Percentiles rank a stretch among this genome's conserved stretches.
Conservation (phyloP, 2,113 vertebrate genomes). For the Sinosuthora webbiana region DNA sequence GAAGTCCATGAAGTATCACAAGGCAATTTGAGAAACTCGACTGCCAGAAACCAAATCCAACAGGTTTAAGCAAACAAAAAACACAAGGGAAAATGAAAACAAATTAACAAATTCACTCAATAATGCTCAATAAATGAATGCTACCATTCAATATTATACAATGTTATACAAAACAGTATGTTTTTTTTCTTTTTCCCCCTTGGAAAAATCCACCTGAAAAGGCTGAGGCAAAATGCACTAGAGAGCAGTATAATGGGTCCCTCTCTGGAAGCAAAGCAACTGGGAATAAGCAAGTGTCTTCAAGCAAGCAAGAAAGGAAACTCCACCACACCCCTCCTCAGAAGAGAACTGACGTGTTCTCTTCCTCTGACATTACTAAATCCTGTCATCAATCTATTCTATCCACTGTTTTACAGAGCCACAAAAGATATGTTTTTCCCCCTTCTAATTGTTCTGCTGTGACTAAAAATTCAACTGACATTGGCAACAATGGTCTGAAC, state of each 20-base stretch:
- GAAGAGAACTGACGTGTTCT: accelerated
- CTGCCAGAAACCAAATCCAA: background rate
- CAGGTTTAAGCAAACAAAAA: background rate
- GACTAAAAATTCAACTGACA: background rate
- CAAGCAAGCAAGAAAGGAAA: background rate
- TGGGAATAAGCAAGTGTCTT: background rate
- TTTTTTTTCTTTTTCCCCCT: background rate
- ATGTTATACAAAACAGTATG: background rate
- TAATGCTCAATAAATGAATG: background rate
- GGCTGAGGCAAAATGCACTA: background rate
- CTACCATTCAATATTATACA: background rate
- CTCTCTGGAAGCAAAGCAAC: background rate
- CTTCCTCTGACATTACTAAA: background rate
- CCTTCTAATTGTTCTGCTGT: background rate
- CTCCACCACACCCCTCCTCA: background rate
- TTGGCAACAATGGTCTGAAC: background rate
- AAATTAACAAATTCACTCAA: background rate
- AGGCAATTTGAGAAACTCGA: background rate
- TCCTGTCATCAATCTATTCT: background rate
- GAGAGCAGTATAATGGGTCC: background rate
- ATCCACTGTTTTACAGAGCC: background rate
- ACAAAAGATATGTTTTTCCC: background rate
- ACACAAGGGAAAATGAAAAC: background rate
- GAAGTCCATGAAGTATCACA: background rate
- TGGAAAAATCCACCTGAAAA: background rate